Conservation (phyloP, 2,113 vertebrate genomes). For the Actenoides hombroni region DNA sequence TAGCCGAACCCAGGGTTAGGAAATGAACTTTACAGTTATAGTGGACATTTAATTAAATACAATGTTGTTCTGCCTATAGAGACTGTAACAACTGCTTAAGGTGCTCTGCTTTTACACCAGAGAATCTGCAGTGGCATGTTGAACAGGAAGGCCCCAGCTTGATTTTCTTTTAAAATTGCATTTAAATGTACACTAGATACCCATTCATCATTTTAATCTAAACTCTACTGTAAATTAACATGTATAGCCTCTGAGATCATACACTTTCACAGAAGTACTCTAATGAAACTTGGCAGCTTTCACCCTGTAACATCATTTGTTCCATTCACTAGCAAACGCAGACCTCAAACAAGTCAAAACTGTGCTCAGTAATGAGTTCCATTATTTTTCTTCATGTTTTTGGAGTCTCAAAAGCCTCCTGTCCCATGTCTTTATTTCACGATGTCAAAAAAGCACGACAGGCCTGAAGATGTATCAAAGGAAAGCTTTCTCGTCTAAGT, state of each 20-base stretch:
- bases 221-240: constrained; percentile 67
- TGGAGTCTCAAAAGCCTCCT: constrained; percentile 33
- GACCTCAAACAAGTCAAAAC: constrained; percentile 67
- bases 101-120: background rate
- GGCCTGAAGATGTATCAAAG: constrained; percentile 11
- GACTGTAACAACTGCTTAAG: background rate
- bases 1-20: background rate
- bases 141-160: constrained; percentile 9
- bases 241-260: constrained; percentile 84
- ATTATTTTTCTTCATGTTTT: constrained; percentile 60
- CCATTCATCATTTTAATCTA: constrained; percentile 68
- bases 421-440: constrained; percentile 15
- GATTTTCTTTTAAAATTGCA: constrained; percentile 57
- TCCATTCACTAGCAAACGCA: constrained; percentile 77
- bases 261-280: constrained; percentile 74
- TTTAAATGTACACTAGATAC: constrained; percentile 61
- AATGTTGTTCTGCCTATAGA: background rate
- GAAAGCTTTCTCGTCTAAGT: background rate
- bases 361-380: constrained; percentile 56
- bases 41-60: constrained; percentile 38
- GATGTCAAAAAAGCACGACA: background rate
- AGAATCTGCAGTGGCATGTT: constrained; percentile 35
- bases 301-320: constrained; percentile 78
- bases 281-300: constrained; percentile 83
- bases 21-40: background rate